Conservation (phyloP, 2,113 vertebrate genomes). For the Ibidorhyncha struthersii region DNA sequence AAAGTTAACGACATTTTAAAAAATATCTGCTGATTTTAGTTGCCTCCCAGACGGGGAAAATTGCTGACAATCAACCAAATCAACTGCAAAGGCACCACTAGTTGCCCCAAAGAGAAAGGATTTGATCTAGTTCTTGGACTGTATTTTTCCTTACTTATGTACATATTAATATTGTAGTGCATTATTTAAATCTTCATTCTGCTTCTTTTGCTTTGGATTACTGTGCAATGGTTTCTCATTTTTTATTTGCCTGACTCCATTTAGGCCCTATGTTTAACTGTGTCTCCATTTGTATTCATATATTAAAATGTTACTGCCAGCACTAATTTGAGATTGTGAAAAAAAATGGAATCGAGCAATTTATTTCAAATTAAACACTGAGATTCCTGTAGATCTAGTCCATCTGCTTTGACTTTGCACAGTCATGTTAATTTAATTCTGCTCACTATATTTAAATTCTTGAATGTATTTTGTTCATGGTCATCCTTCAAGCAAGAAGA, state of each 20-base stretch:
- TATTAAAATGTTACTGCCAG: neutral
- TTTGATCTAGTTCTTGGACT: neutral
- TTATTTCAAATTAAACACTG: conserved; percentile 26
- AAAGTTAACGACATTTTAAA: neutral
- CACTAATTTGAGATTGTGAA: neutral
- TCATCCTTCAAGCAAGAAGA: neutral
- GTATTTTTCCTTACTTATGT: neutral
- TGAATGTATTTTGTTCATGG: neutral
- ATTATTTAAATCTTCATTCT: neutral
- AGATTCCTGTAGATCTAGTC: neutral
- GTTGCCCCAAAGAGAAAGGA: neutral
- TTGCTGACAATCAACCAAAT: neutral
- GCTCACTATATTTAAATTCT: neutral
- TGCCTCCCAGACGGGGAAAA: neutral
- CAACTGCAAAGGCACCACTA: neutral
- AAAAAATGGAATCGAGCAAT: neutral
- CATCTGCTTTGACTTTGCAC: neutral
- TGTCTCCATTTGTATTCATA: neutral
- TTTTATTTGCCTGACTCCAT: neutral
- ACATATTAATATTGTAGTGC: neutral
- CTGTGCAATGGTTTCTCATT: neutral
- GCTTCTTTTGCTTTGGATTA: neutral
- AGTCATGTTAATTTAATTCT: neutral
- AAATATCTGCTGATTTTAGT: neutral
- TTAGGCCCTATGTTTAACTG: neutral